Conservation (phyloP, 1,140 invertebrate genomes). For the Pentalonia nigronervosa region DNA sequence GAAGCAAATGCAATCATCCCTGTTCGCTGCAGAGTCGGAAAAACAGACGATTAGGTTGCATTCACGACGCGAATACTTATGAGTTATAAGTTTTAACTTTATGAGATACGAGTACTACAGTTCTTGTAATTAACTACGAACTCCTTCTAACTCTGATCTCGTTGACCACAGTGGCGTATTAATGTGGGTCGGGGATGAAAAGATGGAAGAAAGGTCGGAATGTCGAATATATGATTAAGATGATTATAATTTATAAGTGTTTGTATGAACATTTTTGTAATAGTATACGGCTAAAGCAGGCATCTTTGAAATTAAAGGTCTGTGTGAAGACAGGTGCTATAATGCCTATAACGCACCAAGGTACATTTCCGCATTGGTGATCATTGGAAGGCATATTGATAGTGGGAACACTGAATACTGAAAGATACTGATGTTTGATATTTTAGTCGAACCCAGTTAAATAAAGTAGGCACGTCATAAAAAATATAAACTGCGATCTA, state of each 20-base stretch:
- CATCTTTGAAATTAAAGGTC: neutral
- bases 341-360: neutral
- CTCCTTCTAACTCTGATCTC: neutral
- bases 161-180: neutral
- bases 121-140: neutral
- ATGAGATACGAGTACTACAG: too few species aligned
- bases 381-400: neutral
- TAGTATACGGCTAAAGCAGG: neutral
- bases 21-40: neutral
- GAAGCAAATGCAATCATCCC: neutral
- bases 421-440: neutral
- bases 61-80: neutral
- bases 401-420: neutral
- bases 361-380: too few species aligned
- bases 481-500: neutral
- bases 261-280: neutral
- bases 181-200: neutral
- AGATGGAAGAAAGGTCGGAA: neutral
- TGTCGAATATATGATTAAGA: too few species aligned
- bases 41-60: neutral
- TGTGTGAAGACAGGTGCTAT: neutral
- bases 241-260: neutral
- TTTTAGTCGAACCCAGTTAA: neutral
- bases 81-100: too few species aligned
- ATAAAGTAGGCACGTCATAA: neutral